Conservation (phyloP, 2,888 invertebrate genomes). For the Hyalella azteca region DNA sequence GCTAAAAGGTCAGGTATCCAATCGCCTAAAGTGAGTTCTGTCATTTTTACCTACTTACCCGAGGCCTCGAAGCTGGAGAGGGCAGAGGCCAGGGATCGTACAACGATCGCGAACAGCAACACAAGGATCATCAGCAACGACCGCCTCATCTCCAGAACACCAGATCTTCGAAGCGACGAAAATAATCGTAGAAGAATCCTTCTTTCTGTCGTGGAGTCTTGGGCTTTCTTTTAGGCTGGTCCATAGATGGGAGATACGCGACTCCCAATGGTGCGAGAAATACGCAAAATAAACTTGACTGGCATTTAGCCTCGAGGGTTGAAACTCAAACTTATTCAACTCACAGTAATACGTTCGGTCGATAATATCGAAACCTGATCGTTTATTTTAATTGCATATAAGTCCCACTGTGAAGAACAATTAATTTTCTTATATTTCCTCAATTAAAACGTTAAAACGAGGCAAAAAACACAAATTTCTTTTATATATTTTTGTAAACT, state of each 20-base stretch:
- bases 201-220: neutral
- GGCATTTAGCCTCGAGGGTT: neutral
- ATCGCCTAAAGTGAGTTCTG: constrained; percentile 27
- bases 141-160: constrained; percentile 3
- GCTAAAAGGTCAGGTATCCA: constrained; percentile 33
- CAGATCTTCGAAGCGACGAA: neutral
- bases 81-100: neutral
- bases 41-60: constrained; percentile 33
- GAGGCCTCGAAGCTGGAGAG: constrained; percentile 12
- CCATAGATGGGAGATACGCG: neutral
- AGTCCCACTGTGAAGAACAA: too few relatives aligned
- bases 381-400: too few relatives aligned
- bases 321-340: too few relatives aligned
- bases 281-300: neutral
- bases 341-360: too few relatives aligned
- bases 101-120: neutral
- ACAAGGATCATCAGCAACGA: constrained; percentile 1
- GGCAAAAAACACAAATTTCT: too few relatives aligned
- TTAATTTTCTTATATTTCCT: too few relatives aligned
- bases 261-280: neutral
- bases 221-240: neutral
- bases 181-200: neutral
- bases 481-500: too few relatives aligned
- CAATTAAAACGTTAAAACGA: too few relatives aligned
- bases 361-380: too few relatives aligned